phyloP scores from a whole-genome alignment of 2,797 vertebrate species.

The Mareca penelope region DNA sequence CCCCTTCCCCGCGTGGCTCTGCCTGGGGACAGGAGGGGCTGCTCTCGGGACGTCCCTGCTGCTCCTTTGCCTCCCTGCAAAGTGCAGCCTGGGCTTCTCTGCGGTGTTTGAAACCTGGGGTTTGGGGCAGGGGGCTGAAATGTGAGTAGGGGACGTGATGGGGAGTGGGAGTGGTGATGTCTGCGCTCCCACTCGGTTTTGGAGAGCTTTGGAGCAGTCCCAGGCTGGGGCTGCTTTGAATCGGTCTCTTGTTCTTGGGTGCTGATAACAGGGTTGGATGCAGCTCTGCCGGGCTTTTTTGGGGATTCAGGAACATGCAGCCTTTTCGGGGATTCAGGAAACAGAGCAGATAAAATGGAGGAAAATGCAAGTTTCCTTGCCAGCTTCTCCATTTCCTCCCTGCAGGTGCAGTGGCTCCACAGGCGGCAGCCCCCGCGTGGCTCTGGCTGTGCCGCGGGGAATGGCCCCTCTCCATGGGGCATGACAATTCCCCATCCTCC shows the following conservation, averaged over 20 bases:
- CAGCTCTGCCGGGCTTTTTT: background rate
- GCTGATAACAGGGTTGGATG: background rate
- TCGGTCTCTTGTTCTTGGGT: background rate
- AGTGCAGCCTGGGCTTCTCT: background rate
- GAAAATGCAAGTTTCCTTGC: background rate
- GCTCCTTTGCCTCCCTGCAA: background rate
- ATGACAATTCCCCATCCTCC: no score
- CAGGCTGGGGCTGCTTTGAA: background rate
- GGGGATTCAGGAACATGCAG: background rate
- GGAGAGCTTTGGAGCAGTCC: background rate
- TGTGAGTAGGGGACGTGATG: background rate
- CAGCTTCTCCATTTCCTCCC: background rate
- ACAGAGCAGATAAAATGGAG: background rate
- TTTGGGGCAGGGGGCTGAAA: background rate
- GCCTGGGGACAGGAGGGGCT: background rate
- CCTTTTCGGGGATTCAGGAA: background rate
- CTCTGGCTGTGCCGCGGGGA: no score
- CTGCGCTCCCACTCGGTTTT: background rate
- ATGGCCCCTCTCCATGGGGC: no score
- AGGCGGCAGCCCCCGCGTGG: background rate
- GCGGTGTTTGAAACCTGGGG: background rate
- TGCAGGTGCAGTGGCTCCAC: background rate
- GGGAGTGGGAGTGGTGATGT: background rate
- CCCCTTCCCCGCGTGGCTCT: background rate
- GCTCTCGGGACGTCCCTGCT: fast-evolving